Conservation (phyloP, 2,888 invertebrate genomes). For the Morpho deidamia region DNA sequence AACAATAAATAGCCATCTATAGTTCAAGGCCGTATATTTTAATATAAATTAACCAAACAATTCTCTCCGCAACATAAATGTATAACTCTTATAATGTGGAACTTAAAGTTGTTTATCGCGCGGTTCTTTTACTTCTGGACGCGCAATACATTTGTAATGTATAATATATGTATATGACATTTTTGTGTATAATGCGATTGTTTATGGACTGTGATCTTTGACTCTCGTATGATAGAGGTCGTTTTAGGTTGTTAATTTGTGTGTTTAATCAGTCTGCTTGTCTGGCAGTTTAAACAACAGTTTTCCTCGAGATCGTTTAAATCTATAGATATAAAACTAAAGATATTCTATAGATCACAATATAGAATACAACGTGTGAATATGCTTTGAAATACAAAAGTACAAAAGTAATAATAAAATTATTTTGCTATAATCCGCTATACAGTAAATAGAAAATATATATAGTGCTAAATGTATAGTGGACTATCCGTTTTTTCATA, state of each 20-base stretch:
- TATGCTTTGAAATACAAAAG: too few species aligned
- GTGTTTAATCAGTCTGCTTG: constrained; percentile 12
- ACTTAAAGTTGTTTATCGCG: constrained; percentile 2
- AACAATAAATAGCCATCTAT: constrained; percentile 12
- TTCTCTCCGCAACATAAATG: background rate
- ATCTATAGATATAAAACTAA: too few species aligned
- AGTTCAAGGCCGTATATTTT: constrained; percentile 23
- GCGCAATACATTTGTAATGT: background rate
- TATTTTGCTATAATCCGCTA: too few species aligned
- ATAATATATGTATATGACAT: constrained; percentile 11
- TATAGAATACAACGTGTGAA: too few species aligned
- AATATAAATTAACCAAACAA: constrained; percentile 13
- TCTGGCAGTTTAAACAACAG: constrained; percentile 6
- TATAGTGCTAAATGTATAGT: too few species aligned
- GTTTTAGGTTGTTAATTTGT: background rate
- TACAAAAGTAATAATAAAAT: too few species aligned
- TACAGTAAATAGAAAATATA: too few species aligned
- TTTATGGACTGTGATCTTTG: constrained; percentile 8
- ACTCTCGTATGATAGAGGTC: background rate
- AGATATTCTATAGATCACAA: too few species aligned
- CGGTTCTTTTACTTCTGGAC: background rate
- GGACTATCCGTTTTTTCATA: too few species aligned
- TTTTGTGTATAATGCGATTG: constrained; percentile 3
- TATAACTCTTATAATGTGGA: background rate
- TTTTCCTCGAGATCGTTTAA: constrained; percentile 3